phyloP scores from a whole-genome alignment of 2,113 vertebrate species.

The Leucosticte australis region DNA sequence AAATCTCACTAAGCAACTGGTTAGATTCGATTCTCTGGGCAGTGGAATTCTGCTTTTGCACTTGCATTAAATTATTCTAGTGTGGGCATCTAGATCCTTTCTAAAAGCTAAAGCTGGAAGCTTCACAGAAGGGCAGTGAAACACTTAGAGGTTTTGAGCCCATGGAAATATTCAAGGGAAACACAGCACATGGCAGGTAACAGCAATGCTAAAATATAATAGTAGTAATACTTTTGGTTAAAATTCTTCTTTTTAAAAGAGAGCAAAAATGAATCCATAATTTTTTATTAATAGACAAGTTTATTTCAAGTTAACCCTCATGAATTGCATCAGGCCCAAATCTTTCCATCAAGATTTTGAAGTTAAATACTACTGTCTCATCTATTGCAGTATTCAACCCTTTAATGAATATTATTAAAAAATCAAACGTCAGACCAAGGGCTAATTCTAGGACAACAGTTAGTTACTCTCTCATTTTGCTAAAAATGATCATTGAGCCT shows the following conservation, averaged over 20 bases:
- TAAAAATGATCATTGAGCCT: background rate
- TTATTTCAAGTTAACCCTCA: background rate
- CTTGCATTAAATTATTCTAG: background rate
- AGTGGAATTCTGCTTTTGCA: background rate
- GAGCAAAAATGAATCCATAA: background rate
- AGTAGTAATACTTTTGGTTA: background rate
- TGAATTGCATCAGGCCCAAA: background rate
- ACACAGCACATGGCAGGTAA: background rate
- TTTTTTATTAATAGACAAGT: background rate
- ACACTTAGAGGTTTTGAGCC: background rate
- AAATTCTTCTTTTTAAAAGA: background rate
- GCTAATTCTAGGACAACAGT: background rate
- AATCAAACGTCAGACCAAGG: background rate
- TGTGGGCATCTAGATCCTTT: background rate
- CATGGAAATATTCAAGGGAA: background rate
- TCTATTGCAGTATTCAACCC: background rate
- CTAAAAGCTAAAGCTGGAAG: background rate
- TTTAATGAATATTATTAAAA: background rate
- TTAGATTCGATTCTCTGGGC: background rate
- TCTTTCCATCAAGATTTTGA: background rate
- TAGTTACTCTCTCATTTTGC: background rate
- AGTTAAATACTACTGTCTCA: background rate
- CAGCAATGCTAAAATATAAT: background rate
- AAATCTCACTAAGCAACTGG: background rate
- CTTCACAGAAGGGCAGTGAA: background rate